Evolutionary conservation across 2,797 vertebrate genomes (phyloP).

Genomic region (Loriculus beryllinus): DNA sequence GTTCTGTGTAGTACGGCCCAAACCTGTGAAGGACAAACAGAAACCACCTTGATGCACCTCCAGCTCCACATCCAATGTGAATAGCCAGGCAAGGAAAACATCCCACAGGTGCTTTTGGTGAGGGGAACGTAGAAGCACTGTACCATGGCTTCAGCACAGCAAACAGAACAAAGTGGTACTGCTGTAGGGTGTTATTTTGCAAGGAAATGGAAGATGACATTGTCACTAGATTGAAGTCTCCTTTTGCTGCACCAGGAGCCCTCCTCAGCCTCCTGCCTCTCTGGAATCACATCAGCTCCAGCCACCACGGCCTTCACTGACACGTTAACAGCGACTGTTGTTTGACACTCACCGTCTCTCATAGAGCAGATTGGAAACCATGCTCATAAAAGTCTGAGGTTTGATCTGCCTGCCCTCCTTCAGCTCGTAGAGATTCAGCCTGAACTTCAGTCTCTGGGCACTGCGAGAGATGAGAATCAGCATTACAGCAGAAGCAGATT

Average conservation of each 20-base stretch:
- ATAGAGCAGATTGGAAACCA: slow-evolving; percentile 97
- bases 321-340: rapidly evolving
- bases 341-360: slow-evolving; percentile 84
- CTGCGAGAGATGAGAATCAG: slow-evolving; percentile 62
- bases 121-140: background rate
- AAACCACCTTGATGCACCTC: background rate
- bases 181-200: background rate
- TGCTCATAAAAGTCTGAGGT: slow-evolving; percentile 98
- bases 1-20: slow-evolving; percentile 95
- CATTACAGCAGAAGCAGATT: background rate
- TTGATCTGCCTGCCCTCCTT: slow-evolving; percentile 98
- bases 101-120: background rate
- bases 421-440: slow-evolving; percentile 95
- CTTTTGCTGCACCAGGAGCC: background rate
- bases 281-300: background rate
- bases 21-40: slow-evolving; percentile 77
- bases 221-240: background rate
- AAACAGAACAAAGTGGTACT: background rate
- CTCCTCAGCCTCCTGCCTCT: background rate
- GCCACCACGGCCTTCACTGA: background rate
- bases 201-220: background rate
- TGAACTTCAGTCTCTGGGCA: slow-evolving; percentile 93
- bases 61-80: background rate
- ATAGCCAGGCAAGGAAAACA: background rate
- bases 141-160: background rate